Evolutionary conservation across 2,888 invertebrate species (phyloP), one percentile per base, ranked within the genome.

Genomic region (Hofmannophila pseudospretella): DNA sequence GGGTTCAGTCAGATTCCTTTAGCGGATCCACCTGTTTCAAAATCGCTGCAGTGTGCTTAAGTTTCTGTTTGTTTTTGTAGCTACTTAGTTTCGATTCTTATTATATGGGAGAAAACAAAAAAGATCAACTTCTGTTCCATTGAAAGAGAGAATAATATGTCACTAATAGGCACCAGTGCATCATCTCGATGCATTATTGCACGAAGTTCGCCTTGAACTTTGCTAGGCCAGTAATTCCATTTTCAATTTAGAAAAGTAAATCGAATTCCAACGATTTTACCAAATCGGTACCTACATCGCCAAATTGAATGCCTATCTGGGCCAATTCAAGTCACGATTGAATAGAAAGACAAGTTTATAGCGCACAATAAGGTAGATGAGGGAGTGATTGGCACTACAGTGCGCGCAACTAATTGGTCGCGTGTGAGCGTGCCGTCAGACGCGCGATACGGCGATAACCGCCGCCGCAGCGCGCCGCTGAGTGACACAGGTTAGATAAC

Each of bases 371-470:
- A 3, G 19, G 19, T 19, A 16, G 16, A 16, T 8, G 4, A 12
- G 22, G 5, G 10, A 11, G 46, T 61, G 61, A 67, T 55, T 57
- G 64, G 53, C 55, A 46, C 43, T 50, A 42, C 43, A 48, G 52
- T 41, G 42, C 38, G 39, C 35, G 27, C 31, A 61, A 66, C 59
- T 77, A 75, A 77, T 74, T 60, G 72, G 60, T 96, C 90, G 63
- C 97, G 88, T 56, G 96, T 93, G 53, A 92, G 92, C 41, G 92
- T 89, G 72, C 95, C 95, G 8, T 95, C 94, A 48, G 53, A 45
- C 50, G 51, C 48, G 45, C 48, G 55, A 52, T 56, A 61, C 52
- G 57, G 59, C 58, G 70, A 68, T 71, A 70, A 65, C 66, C 56
- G 51, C 56, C 50, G 51, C 63, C 54, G 47, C 48, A 56, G 45